Base-by-base conservation (phyloP, 2,113 vertebrate genomes). In the Phalacrocorax carbo region DNA sequence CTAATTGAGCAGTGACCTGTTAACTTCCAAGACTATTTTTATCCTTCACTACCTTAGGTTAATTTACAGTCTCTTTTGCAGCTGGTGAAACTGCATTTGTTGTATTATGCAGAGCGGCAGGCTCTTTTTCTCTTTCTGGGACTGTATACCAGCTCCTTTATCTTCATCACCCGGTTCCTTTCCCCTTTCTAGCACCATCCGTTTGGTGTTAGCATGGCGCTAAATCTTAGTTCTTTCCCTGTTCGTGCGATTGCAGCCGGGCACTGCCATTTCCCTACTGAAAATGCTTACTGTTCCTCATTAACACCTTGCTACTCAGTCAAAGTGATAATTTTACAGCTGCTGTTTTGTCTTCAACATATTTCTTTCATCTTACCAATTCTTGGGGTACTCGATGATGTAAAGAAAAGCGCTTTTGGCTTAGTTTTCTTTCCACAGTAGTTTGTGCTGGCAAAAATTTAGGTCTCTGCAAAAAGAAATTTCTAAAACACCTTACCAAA, bases 21-120 rank as follows among this genome's bases (percentile, higher is more conserved):
- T 82, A 48, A 78, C 81, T 94, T 93, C 60, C 57, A 29, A 78
- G 75, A 29, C 44, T 81, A 79, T 79, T 93, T 96, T 83, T 88
- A 86, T 72, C 91, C 86, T 64, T 82, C 42, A 6, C 68, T 75
- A 34, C 34, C 36, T 48, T 18, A 32, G 64, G 76, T 83, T 91
- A 71, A 81, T 90, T 82, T 79, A n/a, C 75, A 81, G 62, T 48
- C 36, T 66, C 57, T 81, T 86, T 46, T 44, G 40, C 81, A 86
- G 64, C 44, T 27, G 13, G 34, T 18, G 36, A 65, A 76, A 32
- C 26, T 10, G 32, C 36, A 44, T n/a, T 80, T 73, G 27, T 48
- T 82, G 27, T 27, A 42, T 26, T 61, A 65, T 13, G 30, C 46
- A 65, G 76, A 88, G 32, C 0, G 0, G 14, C 18, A 86, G 29